Evolutionary conservation across 2,888 invertebrate species (phyloP).

Genomic region (Gryllus longicercus): DNA sequence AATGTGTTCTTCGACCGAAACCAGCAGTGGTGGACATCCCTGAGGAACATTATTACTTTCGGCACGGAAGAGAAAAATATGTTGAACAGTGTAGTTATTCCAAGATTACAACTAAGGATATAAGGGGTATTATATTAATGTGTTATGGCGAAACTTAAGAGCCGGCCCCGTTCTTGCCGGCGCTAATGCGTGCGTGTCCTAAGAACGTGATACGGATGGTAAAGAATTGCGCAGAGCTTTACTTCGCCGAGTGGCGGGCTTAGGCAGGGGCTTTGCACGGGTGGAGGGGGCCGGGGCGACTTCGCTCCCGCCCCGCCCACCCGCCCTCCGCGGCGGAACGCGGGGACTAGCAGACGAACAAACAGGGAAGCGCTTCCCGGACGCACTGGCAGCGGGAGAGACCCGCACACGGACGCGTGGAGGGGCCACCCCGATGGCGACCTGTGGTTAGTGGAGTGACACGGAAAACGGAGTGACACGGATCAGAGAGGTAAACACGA

Average conservation of each 20-base stretch:
- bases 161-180: neutral
- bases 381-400: too few species aligned
- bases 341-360: too few species aligned
- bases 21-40: neutral
- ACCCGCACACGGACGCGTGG: too few species aligned
- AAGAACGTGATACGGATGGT: slow-evolving; percentile 17
- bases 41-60: neutral
- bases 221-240: slow-evolving; percentile 3
- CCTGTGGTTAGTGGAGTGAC: too few species aligned
- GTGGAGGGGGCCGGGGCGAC: neutral
- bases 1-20: too few species aligned
- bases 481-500: too few species aligned
- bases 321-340: neutral
- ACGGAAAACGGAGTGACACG: too few species aligned
- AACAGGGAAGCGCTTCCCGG: too few species aligned
- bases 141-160: slow-evolving; percentile 17
- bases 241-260: neutral
- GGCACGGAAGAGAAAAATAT: slow-evolving; percentile 5
- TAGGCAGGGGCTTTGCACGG: neutral
- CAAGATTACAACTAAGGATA: slow-evolving; percentile 4
- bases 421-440: too few species aligned
- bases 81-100: slow-evolving; percentile 1
- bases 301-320: neutral
- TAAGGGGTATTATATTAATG: slow-evolving; percentile 1
- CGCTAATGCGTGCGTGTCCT: slow-evolving; percentile 5